Base-by-base conservation (phyloP, 2,113 vertebrate species). In the Otocyon megalotis region DNA sequence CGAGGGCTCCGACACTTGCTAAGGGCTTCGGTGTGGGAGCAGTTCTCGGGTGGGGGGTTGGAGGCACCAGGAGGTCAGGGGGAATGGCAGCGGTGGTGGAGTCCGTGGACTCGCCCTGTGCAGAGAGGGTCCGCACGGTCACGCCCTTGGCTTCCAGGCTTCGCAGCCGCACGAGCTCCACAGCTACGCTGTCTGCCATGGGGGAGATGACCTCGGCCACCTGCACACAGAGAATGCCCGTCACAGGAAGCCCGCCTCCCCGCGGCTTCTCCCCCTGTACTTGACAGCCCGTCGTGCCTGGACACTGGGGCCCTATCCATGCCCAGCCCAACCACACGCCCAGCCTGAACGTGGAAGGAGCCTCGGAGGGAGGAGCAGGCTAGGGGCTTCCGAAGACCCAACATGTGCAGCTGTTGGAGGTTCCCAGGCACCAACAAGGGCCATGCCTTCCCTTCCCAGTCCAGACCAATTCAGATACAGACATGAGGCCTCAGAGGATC, bases 101-200 rank as follows among this genome's bases (percentile, higher is more conserved):
- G 98, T 99, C 99, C 98, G 99, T 97, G 0, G 99, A 99, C 97
- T 99, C 99, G 81, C 99, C 99, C 98, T 99, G 99, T 1, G 98
- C 99, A 0, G 99, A 99, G 87, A 99, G 98, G 2, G 99, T 99
- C 96, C 99, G 99, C 92, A 99, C 99, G 0, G 99, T 99, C 97
- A 99, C 97, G 20, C 99, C 99, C 71, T 98, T 97, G 12, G 99
- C 99, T 92, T 99, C 99, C 98, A 99, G 98, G 97, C 98, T 98
- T 67, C 99, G 99, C 84, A 99, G 98, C 96, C 99, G 98, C 88
- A 98, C 98, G 22, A 99, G 98, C 96, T 99, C 99, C 98, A 99
- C 99, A 0, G 98, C 84, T 2, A 99, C 97, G 94, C 99, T 97
- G 88, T 99, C 99, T 4, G 99, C 99, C 11, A 99, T 99, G 7